Conservation (phyloP, 2,888 invertebrate genomes). For the Uropetala carovei region DNA sequence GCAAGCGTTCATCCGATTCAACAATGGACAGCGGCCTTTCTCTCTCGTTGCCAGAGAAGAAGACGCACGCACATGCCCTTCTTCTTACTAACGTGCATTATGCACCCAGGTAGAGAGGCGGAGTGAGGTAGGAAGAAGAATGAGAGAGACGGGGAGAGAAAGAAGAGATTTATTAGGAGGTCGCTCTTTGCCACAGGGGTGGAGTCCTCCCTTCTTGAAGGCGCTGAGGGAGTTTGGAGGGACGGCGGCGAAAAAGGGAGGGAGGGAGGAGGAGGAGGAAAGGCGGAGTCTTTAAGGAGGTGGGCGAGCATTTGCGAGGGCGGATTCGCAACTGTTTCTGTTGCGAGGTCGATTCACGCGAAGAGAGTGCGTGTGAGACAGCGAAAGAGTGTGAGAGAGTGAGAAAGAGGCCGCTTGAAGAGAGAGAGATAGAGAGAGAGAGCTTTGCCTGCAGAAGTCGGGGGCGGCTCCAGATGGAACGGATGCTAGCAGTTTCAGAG, state of each 20-base stretch:
- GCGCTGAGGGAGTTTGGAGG: too few relatives aligned
- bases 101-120: not conserved
- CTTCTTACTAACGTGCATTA: not conserved
- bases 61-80: not conserved
- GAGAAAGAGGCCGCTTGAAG: not conserved
- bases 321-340: slow-evolving; percentile 10
- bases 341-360: not conserved
- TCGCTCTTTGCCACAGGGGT: not conserved
- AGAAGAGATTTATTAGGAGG: not conserved
- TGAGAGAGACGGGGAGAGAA: not conserved
- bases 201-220: not conserved
- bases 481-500: not conserved
- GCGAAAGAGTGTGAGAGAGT: not conserved
- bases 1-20: not conserved
- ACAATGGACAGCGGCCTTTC: not conserved
- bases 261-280: not conserved
- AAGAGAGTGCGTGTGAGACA: not conserved
- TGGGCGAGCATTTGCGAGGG: not conserved
- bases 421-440: not conserved
- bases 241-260: not conserved
- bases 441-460: not conserved
- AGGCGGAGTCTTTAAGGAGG: not conserved
- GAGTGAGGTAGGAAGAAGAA: not conserved
- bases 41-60: not conserved
- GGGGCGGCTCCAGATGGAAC: not conserved